phyloP scores from a whole-genome alignment of 2,888 invertebrate genomes.

The Tipula helvola region DNA sequence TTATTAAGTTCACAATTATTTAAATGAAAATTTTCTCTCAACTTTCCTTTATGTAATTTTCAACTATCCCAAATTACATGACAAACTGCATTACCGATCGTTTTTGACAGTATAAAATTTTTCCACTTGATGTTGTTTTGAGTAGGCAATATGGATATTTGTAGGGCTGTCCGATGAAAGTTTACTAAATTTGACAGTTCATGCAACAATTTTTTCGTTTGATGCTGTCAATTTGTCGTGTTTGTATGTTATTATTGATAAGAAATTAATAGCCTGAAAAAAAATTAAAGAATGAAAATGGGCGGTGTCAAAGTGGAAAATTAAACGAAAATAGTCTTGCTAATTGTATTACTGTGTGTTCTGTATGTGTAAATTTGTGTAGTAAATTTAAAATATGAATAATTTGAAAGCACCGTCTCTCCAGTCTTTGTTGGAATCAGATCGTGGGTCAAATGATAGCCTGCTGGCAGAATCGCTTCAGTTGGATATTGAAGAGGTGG shows the following conservation, averaged over 20 bases:
- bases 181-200: neutral
- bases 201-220: neutral
- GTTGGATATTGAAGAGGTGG: constrained; percentile 59
- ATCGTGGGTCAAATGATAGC: constrained; percentile 56
- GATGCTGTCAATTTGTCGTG: neutral
- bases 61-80: neutral
- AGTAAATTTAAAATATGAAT: constrained; percentile 23
- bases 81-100: neutral
- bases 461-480: constrained; percentile 43
- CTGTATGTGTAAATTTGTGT: neutral
- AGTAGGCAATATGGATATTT: neutral
- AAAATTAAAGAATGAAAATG: neutral
- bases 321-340: neutral
- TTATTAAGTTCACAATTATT: neutral
- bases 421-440: constrained; percentile 44
- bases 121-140: neutral
- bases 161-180: neutral
- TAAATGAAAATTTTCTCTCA: neutral
- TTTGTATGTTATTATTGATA: neutral
- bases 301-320: neutral
- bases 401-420: constrained; percentile 33
- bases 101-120: neutral
- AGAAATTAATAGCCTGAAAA: neutral
- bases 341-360: neutral
- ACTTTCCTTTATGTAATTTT: neutral